Base-by-base conservation (phyloP, 2,797 vertebrate species). In the Setipinna tenuifilis region DNA sequence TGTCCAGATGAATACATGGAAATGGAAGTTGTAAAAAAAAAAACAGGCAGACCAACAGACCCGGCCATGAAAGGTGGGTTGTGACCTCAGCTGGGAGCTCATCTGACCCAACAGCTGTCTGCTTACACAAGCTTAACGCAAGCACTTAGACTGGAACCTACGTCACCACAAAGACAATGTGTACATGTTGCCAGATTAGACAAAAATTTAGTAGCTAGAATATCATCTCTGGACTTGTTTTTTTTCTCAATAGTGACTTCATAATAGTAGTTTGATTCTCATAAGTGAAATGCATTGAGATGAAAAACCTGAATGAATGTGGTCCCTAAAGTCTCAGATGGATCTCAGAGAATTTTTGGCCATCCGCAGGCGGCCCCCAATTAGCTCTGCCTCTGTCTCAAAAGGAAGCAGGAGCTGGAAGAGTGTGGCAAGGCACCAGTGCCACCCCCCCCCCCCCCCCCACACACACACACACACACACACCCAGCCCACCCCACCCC, bases 361-460 rank as follows among this genome's bases (percentile, higher is more conserved):
- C 12, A 16, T 35, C 68, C 35, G 0, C 28, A 35, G 25, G 28
- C 31, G 31, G 25, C 35, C 19, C 44, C 16, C 35, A 78, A 78
- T 78, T 78, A 78, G 35, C 31, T 44, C 35, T 2, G 31, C 35
- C 71, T 78, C 71, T 17, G 19, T 44, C 71, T 78, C 35, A 78
- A 6, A 78, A 78, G 68, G 12, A 75, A 44, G 71, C 31, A 44
- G 6, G 17, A 41, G 71, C 35, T 44, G 19, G 71, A 78, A 44
- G 31, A 44, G 4, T 78, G 35, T 44, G 71, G 71, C 71, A 78
- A 19, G 71, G 71, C 71, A 85, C 83, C 80, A 84, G 71, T 61
- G 85, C 84, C 85, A 82, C 83, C 83, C 86, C 85, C 62, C 61
- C 10, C 9, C 82, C 84, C 82, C 86, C 84, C 62, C 59, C 5